These are phyloP conservation scores for Echeneis naucrates DNA, from an alignment of 2,797 vertebrate genomes.

Conservation along the genomic window DNA sequence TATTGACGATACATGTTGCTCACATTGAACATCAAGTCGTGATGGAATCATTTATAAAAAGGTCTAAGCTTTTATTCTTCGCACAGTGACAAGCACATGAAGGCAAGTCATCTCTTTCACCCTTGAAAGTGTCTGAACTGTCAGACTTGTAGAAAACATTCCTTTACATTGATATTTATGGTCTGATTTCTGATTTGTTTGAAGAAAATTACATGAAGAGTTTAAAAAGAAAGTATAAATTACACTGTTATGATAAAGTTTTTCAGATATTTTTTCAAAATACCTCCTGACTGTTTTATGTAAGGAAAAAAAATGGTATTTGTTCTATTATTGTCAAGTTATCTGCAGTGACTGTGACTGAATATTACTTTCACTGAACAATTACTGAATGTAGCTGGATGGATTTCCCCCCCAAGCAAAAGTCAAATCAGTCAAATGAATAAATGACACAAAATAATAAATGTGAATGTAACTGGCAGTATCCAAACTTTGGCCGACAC, in stretches of 20 bases:
- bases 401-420: neutral
- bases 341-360: slow-evolving; percentile 6
- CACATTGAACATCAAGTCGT: neutral
- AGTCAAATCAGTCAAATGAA: neutral
- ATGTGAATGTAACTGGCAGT: neutral
- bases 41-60: neutral
- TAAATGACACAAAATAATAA: neutral
- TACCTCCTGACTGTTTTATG: neutral
- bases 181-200: neutral
- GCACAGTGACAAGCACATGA: too few species aligned
- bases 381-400: slow-evolving; percentile 28
- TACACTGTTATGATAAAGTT: neutral
- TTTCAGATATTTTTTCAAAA: neutral
- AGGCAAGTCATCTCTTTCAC: neutral
- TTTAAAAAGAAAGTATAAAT: slow-evolving; percentile 1
- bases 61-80: neutral
- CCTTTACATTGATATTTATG: slow-evolving; percentile 11
- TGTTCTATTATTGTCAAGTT: neutral
- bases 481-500: neutral
- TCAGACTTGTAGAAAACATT: neutral
- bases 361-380: neutral
- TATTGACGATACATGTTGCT: neutral
- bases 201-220: too few species aligned
- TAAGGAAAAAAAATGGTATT: neutral
- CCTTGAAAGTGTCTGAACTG: too few species aligned